These are phyloP conservation scores for Dolichallabes microphthalmus DNA, from an alignment of 2,113 vertebrate species.

Conservation along the genomic window DNA sequence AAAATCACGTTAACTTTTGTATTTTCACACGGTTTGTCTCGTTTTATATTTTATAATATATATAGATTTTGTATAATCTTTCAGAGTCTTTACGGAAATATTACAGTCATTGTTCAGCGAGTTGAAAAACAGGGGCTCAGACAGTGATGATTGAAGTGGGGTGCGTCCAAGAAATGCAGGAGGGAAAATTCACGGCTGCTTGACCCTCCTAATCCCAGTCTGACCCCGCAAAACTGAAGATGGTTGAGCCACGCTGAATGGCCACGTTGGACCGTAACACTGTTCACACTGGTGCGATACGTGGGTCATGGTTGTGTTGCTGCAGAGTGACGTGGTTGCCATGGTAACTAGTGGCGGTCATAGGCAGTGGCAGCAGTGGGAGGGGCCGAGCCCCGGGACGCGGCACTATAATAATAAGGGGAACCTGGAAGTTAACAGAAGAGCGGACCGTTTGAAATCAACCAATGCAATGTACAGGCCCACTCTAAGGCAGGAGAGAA, in stretches of 20 bases:
- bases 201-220: conserved; percentile 62
- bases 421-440: conserved; percentile 99
- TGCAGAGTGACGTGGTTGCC: conserved; percentile 97
- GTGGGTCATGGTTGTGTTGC: conserved; percentile 91
- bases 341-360: conserved; percentile 99
- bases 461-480: conserved; percentile 68
- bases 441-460: conserved; percentile 95
- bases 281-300: conserved; percentile 97
- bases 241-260: conserved; percentile 63
- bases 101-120: conserved; percentile 66
- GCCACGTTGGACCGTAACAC: conserved; percentile 71
- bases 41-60: conserved; percentile 76
- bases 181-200: conserved; percentile 52
- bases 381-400: conserved; percentile 98
- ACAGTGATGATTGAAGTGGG: conserved; percentile 29
- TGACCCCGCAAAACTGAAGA: conserved; percentile 58
- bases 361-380: conserved; percentile 99
- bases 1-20: conserved; percentile 70
- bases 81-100: conserved; percentile 74
- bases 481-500: conserved; percentile 20
- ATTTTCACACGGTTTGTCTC: conserved; percentile 71
- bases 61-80: conserved; percentile 81
- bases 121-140: conserved; percentile 58
- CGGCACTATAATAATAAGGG: conserved; percentile 99
- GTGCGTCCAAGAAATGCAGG: conserved; percentile 52